phyloP scores from a whole-genome alignment of 2,113 vertebrate species.

The Neopipo cinnamomea region DNA sequence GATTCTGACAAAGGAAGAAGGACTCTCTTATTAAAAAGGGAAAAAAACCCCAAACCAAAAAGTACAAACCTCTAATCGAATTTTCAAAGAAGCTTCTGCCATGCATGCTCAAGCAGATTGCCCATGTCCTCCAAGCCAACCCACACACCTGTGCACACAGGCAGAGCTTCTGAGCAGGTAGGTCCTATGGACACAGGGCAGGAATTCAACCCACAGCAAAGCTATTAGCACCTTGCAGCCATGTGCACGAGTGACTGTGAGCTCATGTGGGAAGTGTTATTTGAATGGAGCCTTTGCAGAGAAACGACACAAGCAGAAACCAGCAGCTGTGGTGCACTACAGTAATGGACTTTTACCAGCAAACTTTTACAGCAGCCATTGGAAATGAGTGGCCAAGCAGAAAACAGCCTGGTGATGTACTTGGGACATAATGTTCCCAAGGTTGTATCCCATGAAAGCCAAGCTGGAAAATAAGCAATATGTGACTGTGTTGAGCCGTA shows the following conservation, averaged over 20 bases:
- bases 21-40: neutral
- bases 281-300: neutral
- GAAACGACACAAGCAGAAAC: conserved; percentile 12
- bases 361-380: conserved; percentile 3
- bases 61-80: neutral
- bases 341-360: neutral
- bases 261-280: neutral
- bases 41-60: neutral
- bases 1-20: neutral
- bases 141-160: neutral
- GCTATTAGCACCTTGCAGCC: conserved; percentile 21
- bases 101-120: conserved; percentile 37
- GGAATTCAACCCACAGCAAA: conserved; percentile 19
- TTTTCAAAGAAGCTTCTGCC: conserved; percentile 45
- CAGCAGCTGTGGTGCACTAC: neutral
- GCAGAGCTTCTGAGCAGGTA: conserved; percentile 22
- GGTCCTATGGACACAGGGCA: neutral
- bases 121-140: conserved; percentile 8
- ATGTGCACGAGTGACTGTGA: neutral
- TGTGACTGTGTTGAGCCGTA: neutral
- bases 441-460: neutral
- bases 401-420: conserved; percentile 18
- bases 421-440: neutral
- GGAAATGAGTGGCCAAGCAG: conserved; percentile 33
- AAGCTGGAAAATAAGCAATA: neutral